Base-by-base conservation (phyloP, 2,888 invertebrate genomes). In the Cephus runcator region DNA sequence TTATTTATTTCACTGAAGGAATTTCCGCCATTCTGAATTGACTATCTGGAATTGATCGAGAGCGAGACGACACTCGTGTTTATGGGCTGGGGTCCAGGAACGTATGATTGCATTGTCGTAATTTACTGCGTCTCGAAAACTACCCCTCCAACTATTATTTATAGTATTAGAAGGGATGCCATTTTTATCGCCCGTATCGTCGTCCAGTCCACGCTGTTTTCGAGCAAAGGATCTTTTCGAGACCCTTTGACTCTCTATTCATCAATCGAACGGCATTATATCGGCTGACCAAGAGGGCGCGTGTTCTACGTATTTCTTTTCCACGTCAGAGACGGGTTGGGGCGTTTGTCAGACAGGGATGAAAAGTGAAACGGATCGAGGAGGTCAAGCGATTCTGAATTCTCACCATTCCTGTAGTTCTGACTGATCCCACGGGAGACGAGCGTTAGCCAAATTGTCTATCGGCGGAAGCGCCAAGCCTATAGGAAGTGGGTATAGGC, bases 121-220 rank as follows among this genome's bases (percentile, higher is more conserved):
- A 87, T 87, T 87, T 88, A 88, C 84, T 83, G 83, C 81, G 80
- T 80, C 77, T 78, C 75, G 82, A 83, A 84, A 87, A 82, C 80
- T 81, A 76, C 80, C 83, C 82, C 79, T 74, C 33, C 78, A 75
- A 78, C 76, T 80, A 82, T 85, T 87, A 87, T 87, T 88, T 87
- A 87, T 88, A 80, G 84, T 83, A 83, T 80, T 79, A 80, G 79
- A 75, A 77, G 83, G 81, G 80, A 85, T 80, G 83, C 79, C 85
- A 87, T 87, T 88, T 88, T 88, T 87, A 88, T 87, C 84, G 85
- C 73, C 81, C 85, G 78, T 85, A 85, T 85, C 87, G 87, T 87
- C 85, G 82, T 79, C 81, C 81, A 56, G 9, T 56, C 23, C 56
- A 15, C 56, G 56, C 23, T 56, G 23, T 56, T 56, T 56, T 56